A percentile compares a stretch with the other conserved stretches of the same genome.
Evolutionary conservation across 2,797 vertebrate species (phyloP).

Genomic region (Epinephelus awoara): DNA sequence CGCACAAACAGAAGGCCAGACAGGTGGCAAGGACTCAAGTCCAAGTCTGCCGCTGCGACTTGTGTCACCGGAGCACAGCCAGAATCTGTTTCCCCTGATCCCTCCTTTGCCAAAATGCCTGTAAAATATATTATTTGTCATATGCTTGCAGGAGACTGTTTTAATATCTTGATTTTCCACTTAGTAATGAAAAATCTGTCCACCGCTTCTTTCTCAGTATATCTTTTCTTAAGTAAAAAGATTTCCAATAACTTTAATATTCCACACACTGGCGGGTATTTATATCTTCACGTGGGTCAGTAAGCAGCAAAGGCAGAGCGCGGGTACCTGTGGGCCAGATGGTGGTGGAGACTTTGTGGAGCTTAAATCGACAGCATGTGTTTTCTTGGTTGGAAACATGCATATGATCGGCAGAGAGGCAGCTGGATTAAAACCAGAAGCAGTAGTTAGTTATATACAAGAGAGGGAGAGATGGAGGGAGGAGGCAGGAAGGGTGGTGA

Average conservation of each 20-base stretch:
- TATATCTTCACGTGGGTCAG: constrained; percentile 42
- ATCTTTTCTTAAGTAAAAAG: not conserved
- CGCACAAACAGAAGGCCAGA: constrained; percentile 58
- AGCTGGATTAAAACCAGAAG: constrained; percentile 69
- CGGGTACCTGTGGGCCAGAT: constrained; percentile 74
- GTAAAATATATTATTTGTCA: constrained; percentile 19
- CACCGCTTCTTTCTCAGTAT: not conserved
- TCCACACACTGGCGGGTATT: constrained; percentile 29
- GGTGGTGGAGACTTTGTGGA: constrained; percentile 52
- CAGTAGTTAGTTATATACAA: constrained; percentile 43
- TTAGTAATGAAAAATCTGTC: constrained; percentile 6
- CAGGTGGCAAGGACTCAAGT: constrained; percentile 68
- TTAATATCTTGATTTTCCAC: not conserved
- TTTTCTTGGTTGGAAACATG: constrained; percentile 59
- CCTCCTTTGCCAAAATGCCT: constrained; percentile 27
- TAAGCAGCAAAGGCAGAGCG: constrained; percentile 42
- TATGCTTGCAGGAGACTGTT: not conserved
- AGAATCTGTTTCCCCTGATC: constrained; percentile 33
- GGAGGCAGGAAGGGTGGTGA: constrained; percentile 23
- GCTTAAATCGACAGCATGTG: constrained; percentile 73
- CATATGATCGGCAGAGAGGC: constrained; percentile 51
- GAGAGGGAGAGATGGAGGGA: constrained; percentile 18
- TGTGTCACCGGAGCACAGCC: constrained; percentile 9
- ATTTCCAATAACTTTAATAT: constrained; percentile 30
- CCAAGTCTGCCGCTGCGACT: constrained; percentile 66